Evolutionary conservation across 2,113 vertebrate genomes (phyloP).

Genomic region (Regulus satrapa): DNA sequence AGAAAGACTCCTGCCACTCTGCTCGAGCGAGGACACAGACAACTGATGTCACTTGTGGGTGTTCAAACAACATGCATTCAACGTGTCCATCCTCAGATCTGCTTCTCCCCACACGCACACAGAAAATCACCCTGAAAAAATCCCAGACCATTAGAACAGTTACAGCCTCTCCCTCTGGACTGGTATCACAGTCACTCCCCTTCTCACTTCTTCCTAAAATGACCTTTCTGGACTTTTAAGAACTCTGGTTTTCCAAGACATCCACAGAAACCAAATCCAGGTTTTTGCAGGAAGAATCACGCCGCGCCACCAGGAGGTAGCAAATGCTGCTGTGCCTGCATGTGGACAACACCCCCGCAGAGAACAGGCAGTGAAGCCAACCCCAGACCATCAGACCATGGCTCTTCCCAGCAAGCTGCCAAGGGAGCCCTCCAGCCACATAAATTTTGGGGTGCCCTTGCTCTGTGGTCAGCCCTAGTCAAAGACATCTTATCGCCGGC

Average conservation of each 20-base stretch:
- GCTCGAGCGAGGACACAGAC: neutral
- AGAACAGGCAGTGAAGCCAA: neutral
- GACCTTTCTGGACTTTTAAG: neutral
- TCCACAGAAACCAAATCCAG: neutral
- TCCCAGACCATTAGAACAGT: neutral
- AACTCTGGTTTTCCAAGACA: neutral
- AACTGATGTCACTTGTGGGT: neutral
- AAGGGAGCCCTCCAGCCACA: slow-evolving; percentile 21
- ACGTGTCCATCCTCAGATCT: neutral
- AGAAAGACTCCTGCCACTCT: neutral
- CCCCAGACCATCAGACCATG: neutral
- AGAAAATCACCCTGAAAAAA: neutral
- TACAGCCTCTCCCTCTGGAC: neutral
- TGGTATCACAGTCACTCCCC: neutral
- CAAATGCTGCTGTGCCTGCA: neutral
- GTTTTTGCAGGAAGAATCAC: neutral
- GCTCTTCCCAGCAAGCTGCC: slow-evolving; percentile 35
- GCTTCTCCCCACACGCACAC: neutral
- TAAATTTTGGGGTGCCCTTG: slow-evolving; percentile 64
- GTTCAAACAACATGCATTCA: neutral
- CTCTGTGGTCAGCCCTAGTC: slow-evolving; percentile 36
- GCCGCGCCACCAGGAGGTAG: neutral
- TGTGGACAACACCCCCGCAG: neutral
- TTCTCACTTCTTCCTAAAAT: neutral
- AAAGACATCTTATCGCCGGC: neutral